A percentile compares a stretch with the other conserved stretches of the same genome.
Evolutionary conservation across 2,888 invertebrate genomes (phyloP).

Genomic region (Drosophila aldrichi): DNA sequence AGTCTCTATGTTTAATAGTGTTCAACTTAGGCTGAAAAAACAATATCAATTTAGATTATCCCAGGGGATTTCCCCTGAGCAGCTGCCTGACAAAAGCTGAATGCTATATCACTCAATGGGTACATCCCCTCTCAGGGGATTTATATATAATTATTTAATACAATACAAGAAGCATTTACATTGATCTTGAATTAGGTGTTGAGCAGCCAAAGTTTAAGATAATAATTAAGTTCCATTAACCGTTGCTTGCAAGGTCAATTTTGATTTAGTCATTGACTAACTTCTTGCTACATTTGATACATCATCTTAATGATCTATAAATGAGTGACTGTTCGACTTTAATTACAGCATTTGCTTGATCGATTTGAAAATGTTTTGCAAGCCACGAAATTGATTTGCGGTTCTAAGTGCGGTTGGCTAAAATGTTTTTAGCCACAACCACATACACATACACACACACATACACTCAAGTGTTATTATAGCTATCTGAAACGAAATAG

Average conservation of each 20-base stretch:
- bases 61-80: too few species aligned
- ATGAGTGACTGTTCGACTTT: neutral
- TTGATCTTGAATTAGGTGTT: neutral
- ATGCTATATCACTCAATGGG: too few species aligned
- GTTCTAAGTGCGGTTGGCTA: conserved; percentile 24
- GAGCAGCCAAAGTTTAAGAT: neutral
- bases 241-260: neutral
- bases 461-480: conserved; percentile 2
- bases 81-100: too few species aligned
- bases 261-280: neutral
- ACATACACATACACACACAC: conserved; percentile 10
- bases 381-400: conserved; percentile 29
- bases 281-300: neutral
- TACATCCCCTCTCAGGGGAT: too few species aligned
- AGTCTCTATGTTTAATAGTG: too few species aligned
- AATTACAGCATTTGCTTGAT: neutral
- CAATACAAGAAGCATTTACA: too few species aligned
- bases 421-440: conserved; percentile 25
- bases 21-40: too few species aligned
- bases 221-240: neutral
- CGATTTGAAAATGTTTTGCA: conserved; percentile 16
- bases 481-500: conserved; percentile 15
- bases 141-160: too few species aligned
- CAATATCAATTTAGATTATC: too few species aligned
- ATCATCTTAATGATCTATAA: neutral